A percentile compares a stretch with the other conserved stretches of the same genome.
Conservation (phyloP, 2,888 invertebrate species). For the Aricia artaxerxes region DNA sequence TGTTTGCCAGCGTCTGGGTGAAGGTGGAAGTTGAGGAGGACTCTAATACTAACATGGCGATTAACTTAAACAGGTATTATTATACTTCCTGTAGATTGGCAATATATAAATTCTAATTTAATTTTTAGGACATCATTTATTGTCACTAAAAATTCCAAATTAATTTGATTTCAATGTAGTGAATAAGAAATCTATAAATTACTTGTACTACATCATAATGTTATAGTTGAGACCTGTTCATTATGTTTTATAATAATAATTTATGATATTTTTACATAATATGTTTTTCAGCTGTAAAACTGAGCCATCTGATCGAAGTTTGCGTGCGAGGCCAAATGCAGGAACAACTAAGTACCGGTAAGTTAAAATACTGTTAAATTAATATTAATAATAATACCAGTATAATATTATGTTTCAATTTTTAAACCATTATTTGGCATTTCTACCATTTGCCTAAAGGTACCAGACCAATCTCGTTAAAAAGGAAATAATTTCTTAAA, state of each 20-base stretch:
- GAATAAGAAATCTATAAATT: no score
- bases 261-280: not conserved
- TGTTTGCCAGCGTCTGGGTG: slow-evolving; percentile 63
- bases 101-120: not conserved
- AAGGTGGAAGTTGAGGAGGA: slow-evolving; percentile 53
- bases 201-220: no score
- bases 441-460: no score
- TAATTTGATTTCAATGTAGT: not conserved
- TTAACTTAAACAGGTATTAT: slow-evolving; percentile 2
- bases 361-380: not conserved
- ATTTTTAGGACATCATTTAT: not conserved
- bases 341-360: slow-evolving; percentile 1
- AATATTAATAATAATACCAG: not conserved
- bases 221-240: no score
- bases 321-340: slow-evolving; percentile 4
- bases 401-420: no score
- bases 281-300: slow-evolving; percentile 11
- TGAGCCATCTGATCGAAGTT: not conserved
- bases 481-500: no score
- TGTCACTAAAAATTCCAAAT: not conserved
- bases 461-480: no score
- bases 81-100: not conserved
- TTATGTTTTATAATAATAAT: not conserved
- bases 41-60: slow-evolving; percentile 10
- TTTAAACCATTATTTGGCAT: not conserved